Evolutionary conservation across 1,140 invertebrate genomes (phyloP).

Genomic region (Trachymyrmex septentrionalis): DNA sequence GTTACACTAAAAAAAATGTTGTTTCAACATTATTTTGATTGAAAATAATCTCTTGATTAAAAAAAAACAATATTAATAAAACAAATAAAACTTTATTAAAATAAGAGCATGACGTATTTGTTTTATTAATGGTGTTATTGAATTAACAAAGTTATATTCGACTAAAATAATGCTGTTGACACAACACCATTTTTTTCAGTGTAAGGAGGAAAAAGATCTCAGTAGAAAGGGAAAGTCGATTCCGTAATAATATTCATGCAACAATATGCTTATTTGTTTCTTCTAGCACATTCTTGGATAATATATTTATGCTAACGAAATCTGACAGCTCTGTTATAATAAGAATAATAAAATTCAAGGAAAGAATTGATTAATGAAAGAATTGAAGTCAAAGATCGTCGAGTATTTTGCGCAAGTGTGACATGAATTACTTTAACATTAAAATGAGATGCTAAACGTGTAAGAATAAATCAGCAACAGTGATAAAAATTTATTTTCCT

Average conservation of each 20-base stretch:
- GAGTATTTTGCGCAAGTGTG: background rate
- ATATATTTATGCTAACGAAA: background rate
- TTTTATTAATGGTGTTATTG: too few relatives aligned
- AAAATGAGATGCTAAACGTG: background rate
- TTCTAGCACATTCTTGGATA: background rate
- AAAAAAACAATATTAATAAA: too few relatives aligned
- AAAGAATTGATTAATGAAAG: too few relatives aligned
- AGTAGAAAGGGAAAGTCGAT: background rate
- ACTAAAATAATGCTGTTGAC: too few relatives aligned
- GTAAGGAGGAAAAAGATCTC: background rate
- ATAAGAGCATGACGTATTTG: too few relatives aligned
- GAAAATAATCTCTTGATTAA: too few relatives aligned
- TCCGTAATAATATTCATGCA: background rate
- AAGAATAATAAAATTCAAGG: background rate
- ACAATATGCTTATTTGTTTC: background rate
- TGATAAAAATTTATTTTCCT: background rate
- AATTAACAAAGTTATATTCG: too few relatives aligned
- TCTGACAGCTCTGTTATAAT: background rate
- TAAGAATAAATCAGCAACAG: background rate
- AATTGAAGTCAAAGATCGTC: background rate
- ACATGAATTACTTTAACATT: background rate
- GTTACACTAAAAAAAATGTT: background rate
- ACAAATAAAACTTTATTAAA: too few relatives aligned
- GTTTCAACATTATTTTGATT: too few relatives aligned
- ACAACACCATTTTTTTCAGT: too few relatives aligned